Base-by-base conservation (phyloP, 2,113 vertebrate species). In the Larimichthys crocea region DNA sequence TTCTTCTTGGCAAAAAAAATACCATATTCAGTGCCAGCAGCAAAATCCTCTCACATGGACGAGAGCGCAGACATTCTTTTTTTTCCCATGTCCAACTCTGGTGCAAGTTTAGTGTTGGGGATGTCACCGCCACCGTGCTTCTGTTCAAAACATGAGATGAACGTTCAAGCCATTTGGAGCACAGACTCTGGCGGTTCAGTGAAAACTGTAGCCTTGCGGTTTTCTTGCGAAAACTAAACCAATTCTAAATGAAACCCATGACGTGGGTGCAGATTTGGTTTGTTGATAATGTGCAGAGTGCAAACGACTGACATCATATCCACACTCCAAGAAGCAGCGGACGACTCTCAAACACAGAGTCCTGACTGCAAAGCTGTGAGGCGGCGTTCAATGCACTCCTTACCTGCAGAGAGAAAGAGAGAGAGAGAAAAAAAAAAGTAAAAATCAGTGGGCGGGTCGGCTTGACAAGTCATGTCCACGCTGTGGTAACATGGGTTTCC, bases 371-470 rank as follows among this genome's bases (percentile, higher is more conserved):
- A 87, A 48, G 97, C 96, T 0, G 96, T 97, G 73, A 99, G 96
- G 82, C 97, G 95, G 26, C 97, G 96, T 85, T 98, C 98, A 0
- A 99, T 98, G 89, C 97, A 98, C 91, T 97, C 94, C 76, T 99
- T 99, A 94, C 97, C 98, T 99, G 89, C 8, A 78, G 10, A 61
- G 4, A 83, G 53, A 81, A 1, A 67, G n/a, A 10, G 42, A 56
- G 40, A 50, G n/a, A 10, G 35, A 59, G n/a, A n/a, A n/a, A 31
- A 50, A n/a, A 63, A 49, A 48, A 22, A 57, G 26, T 26, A 26
- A 26, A 35, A 79, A 14, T 12, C 16, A 59, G 12, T 8, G 40
- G 0, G 5, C 5, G 46, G 12, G 49, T 56, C 3, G 69, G 44
- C 52, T 7, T 4, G 40, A 14, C 19, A 66, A 26, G 8, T 48